A percentile compares a stretch with the other conserved stretches of the same genome.
phyloP scores from a whole-genome alignment of 2,113 vertebrate genomes.

The Corydoras maculifer region DNA sequence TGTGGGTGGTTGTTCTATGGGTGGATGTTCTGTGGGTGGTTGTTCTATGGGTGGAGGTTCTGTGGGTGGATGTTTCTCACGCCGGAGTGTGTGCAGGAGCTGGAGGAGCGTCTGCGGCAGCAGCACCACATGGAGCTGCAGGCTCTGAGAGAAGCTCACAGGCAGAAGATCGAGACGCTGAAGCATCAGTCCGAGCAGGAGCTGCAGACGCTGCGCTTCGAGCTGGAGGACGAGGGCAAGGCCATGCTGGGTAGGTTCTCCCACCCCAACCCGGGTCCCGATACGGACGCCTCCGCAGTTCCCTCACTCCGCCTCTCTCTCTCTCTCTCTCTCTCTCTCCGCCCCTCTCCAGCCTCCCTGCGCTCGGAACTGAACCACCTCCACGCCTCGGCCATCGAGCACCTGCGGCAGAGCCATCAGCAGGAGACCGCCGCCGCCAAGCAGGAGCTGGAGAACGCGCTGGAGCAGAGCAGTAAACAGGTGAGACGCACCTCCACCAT shows the following conservation, averaged over 20 bases:
- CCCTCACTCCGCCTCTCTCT: conserved; percentile 33
- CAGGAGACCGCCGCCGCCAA: conserved; percentile 81
- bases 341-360: conserved; percentile 73
- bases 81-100: conserved; percentile 62
- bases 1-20: too few relatives aligned
- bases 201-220: conserved; percentile 91
- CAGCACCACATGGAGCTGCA: conserved; percentile 88
- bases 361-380: conserved; percentile 94
- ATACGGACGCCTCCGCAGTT: too few relatives aligned
- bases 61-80: background rate
- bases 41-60: background rate
- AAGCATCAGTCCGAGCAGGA: conserved; percentile 93
- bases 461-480: conserved; percentile 82
- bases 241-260: conserved; percentile 84
- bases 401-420: conserved; percentile 84
- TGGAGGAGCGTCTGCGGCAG: conserved; percentile 86
- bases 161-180: conserved; percentile 88
- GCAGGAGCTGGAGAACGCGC: conserved; percentile 80
- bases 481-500: conserved; percentile 49
- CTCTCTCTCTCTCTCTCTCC: conserved; percentile 39
- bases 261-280: too few relatives aligned
- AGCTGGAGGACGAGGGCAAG: conserved; percentile 95
- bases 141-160: conserved; percentile 83
- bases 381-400: conserved; percentile 88
- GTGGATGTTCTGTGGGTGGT: too few relatives aligned